Evolutionary conservation across 30 jellyfish, hydroid and myxozoan species (phyloP).

Genomic region (Hydra vulgaris): DNA sequence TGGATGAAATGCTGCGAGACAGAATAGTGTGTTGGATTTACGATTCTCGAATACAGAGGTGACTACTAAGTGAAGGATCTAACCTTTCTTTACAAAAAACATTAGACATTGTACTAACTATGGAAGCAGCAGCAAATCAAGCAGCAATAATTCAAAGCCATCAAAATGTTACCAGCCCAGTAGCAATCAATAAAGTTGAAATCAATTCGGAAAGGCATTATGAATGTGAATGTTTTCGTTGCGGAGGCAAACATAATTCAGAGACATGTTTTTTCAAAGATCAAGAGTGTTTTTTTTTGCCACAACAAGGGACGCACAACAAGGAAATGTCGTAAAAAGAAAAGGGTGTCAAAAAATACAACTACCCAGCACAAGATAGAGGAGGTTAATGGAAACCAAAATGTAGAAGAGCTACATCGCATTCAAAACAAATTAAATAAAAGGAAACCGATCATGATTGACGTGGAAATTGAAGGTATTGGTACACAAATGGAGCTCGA

Average conservation of each 20-base stretch:
- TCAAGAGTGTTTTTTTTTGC: background rate
- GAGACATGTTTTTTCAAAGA: slow-evolving; percentile 24
- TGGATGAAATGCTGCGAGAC: slow-evolving; percentile 16
- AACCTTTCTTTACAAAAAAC: slow-evolving; percentile 7
- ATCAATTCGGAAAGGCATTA: background rate
- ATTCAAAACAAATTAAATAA: background rate
- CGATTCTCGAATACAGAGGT: slow-evolving; percentile 21
- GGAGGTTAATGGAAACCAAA: background rate
- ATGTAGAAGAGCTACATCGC: background rate
- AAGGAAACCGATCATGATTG: slow-evolving; percentile 19
- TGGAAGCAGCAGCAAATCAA: slow-evolving; percentile 22
- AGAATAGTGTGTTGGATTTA: slow-evolving; percentile 32
- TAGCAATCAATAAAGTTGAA: background rate
- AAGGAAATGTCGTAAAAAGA: background rate
- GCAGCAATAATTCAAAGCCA: slow-evolving; percentile 12
- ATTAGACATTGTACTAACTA: slow-evolving; percentile 2
- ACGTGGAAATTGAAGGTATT: slow-evolving; percentile 16
- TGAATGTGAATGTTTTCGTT: slow-evolving; percentile 13
- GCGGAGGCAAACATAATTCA: slow-evolving; percentile 25
- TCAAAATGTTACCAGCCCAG: slow-evolving; percentile 1
- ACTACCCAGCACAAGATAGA: background rate
- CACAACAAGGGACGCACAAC: background rate
- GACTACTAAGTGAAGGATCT: slow-evolving; percentile 31
- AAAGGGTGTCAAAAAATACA: background rate
- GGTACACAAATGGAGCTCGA: slow-evolving; percentile 13